Conservation (phyloP, 1,140 invertebrate genomes). For the Drosophila tropicalis region DNA sequence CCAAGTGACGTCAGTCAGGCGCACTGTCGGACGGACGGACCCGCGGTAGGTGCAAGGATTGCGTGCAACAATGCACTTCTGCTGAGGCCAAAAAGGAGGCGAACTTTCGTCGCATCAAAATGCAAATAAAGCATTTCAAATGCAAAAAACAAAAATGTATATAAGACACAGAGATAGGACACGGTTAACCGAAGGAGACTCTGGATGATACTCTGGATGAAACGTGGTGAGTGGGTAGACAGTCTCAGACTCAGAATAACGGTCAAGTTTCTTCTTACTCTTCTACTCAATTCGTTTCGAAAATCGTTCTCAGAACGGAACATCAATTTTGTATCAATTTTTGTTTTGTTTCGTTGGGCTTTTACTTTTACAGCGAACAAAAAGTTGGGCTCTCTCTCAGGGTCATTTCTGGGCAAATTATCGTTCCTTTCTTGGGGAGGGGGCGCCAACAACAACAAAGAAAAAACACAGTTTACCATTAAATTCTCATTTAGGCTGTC, state of each 20-base stretch:
- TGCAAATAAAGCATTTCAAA: constrained; percentile 81
- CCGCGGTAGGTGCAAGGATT: constrained; percentile 73
- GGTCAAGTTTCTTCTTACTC: constrained; percentile 16
- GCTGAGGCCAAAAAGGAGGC: constrained; percentile 29
- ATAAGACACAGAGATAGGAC: constrained; percentile 1
- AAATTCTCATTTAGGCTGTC: constrained; percentile 82
- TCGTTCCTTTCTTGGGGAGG: constrained; percentile 40
- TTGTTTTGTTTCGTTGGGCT: constrained; percentile 37
- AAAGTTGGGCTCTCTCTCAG: constrained; percentile 26
- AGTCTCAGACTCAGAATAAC: constrained; percentile 37
- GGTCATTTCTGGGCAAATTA: constrained; percentile 66
- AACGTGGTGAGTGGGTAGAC: constrained; percentile 16
- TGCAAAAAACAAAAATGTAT: constrained; percentile 26
- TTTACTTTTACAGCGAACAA: constrained; percentile 66
- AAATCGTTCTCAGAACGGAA: constrained; percentile 57
- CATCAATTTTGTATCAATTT: constrained; percentile 81
- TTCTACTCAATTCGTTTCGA: constrained; percentile 19
- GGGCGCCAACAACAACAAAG: constrained; percentile 21
- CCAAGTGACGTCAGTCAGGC: constrained; percentile 77
- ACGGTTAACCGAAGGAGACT: neutral
- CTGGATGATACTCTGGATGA: neutral
- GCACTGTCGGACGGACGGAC: constrained; percentile 35
- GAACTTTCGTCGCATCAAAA: constrained; percentile 77
- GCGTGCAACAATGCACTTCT: constrained; percentile 80
- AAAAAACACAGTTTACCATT: constrained; percentile 69